A percentile compares a stretch with the other conserved stretches of the same genome.
phyloP scores from a whole-genome alignment of 1,140 invertebrate genomes.

The Drosophila sulfurigaster region DNA sequence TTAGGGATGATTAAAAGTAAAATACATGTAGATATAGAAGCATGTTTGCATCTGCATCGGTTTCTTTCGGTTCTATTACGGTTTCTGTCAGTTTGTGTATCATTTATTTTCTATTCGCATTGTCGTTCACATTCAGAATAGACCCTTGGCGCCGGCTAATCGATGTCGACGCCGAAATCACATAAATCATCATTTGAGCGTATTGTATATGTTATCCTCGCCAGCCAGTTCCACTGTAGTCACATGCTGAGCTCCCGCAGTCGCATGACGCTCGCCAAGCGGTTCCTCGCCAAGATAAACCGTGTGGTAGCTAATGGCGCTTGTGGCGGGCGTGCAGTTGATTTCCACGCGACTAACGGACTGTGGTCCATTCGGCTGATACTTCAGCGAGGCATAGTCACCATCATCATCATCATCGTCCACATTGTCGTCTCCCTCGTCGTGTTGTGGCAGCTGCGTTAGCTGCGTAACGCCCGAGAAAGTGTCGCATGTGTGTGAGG shows the following conservation, averaged over 20 bases:
- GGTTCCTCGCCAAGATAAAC: conserved; percentile 78
- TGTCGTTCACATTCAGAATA: conserved; percentile 56
- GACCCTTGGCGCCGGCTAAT: conserved; percentile 72
- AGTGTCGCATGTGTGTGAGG: conserved; percentile 70
- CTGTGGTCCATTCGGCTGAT: conserved; percentile 64
- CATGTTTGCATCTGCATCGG: neutral
- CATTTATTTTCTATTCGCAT: conserved; percentile 33
- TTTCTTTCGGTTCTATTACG: neutral
- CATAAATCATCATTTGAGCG: conserved; percentile 85
- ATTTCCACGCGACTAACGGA: conserved; percentile 79
- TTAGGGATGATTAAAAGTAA: conserved; percentile 42
- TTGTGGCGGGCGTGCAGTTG: conserved; percentile 62
- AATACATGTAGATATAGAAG: conserved; percentile 28
- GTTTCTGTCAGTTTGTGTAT: conserved; percentile 1
- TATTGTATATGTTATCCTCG: conserved; percentile 84
- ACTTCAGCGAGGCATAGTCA: conserved; percentile 78
- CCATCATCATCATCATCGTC: conserved; percentile 59
- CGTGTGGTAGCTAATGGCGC: conserved; percentile 78
- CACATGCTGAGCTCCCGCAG: conserved; percentile 45
- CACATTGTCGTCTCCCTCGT: conserved; percentile 8
- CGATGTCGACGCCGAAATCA: conserved; percentile 80
- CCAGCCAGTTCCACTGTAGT: conserved; percentile 76
- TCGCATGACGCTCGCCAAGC: conserved; percentile 61
- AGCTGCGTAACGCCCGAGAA: conserved; percentile 61
- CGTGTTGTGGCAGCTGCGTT: conserved; percentile 47